Percentiles rank a stretch among this genome's conserved stretches.
phyloP scores from a whole-genome alignment of 2,888 invertebrate species.

The Cosmopolites sordidus region DNA sequence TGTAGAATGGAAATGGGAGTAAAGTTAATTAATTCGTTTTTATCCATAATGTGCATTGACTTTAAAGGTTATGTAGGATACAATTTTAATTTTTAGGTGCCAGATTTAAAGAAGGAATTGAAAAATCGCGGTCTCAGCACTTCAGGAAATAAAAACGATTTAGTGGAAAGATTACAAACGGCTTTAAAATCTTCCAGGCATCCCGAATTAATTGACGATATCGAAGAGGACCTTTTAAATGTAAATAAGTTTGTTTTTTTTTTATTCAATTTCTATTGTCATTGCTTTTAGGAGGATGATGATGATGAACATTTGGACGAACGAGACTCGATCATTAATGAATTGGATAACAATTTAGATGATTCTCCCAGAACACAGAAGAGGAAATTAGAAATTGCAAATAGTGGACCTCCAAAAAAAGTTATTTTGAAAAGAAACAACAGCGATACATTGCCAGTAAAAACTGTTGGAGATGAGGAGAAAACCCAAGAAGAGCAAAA shows the following conservation, averaged over 20 bases:
- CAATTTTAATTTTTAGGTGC: constrained; percentile 72
- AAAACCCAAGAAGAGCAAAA: background rate
- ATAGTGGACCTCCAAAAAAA: constrained; percentile 53
- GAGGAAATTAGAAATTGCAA: constrained; percentile 36
- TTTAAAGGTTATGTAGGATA: too few relatives aligned
- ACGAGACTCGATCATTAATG: constrained; percentile 42
- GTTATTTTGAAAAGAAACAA: constrained; percentile 57
- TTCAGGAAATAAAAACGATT: constrained; percentile 77
- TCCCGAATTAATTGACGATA: constrained; percentile 51
- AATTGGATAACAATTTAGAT: constrained; percentile 41
- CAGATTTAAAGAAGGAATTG: constrained; percentile 77
- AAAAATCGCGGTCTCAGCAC: constrained; percentile 71
- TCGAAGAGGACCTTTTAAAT: constrained; percentile 56
- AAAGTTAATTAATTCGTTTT: too few relatives aligned
- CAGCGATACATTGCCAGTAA: constrained; percentile 18
- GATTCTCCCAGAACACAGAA: constrained; percentile 36
- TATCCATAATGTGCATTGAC: too few relatives aligned
- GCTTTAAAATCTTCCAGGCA: constrained; percentile 46
- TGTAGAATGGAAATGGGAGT: too few relatives aligned
- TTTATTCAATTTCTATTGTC: constrained; percentile 7
- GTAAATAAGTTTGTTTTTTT: constrained; percentile 41
- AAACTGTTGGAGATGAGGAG: constrained; percentile 1
- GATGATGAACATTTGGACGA: constrained; percentile 44
- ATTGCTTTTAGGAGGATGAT: constrained; percentile 40
- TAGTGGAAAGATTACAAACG: constrained; percentile 70